phyloP scores from a whole-genome alignment of 2,113 vertebrate species.

The Himantopus leucocephalus region DNA sequence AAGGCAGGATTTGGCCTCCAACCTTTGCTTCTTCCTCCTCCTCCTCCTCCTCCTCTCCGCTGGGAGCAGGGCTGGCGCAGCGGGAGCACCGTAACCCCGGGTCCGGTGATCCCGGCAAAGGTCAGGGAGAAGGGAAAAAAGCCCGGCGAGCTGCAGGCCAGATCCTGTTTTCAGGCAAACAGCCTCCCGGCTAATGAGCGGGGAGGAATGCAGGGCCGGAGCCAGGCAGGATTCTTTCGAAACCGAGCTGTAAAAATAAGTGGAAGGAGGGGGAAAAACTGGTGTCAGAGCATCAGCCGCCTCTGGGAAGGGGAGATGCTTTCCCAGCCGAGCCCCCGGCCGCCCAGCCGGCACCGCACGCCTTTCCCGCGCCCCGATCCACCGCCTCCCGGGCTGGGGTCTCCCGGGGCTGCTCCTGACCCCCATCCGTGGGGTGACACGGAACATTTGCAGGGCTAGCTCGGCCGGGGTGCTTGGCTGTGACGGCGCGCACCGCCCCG shows the following conservation, averaged over 20 bases:
- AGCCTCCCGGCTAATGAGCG: neutral
- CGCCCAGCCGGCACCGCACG: neutral
- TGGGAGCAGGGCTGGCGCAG: neutral
- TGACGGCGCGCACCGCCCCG: neutral
- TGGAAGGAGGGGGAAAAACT: neutral
- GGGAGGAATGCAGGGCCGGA: conserved; percentile 28
- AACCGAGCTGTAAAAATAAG: conserved; percentile 29
- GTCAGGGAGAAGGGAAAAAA: neutral
- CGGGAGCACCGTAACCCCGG: neutral
- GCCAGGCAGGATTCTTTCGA: conserved; percentile 40
- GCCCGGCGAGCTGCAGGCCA: neutral
- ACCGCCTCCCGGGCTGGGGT: neutral
- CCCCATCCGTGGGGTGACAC: neutral
- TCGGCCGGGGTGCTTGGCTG: neutral
- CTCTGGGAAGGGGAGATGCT: neutral
- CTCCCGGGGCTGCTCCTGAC: neutral
- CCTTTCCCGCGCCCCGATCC: neutral
- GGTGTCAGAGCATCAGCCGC: neutral
- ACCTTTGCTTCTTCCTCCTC: conserved; percentile 10
- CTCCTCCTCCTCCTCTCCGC: neutral
- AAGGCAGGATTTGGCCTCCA: conserved; percentile 55
- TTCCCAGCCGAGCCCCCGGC: neutral
- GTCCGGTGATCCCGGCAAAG: neutral
- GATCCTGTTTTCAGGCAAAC: conserved; percentile 24
- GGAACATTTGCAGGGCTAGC: neutral